A percentile compares a stretch with the other conserved stretches of the same genome.
These are phyloP conservation scores for Tribolium castaneum DNA, from an alignment of 1,140 invertebrate species.

Conservation along the genomic window DNA sequence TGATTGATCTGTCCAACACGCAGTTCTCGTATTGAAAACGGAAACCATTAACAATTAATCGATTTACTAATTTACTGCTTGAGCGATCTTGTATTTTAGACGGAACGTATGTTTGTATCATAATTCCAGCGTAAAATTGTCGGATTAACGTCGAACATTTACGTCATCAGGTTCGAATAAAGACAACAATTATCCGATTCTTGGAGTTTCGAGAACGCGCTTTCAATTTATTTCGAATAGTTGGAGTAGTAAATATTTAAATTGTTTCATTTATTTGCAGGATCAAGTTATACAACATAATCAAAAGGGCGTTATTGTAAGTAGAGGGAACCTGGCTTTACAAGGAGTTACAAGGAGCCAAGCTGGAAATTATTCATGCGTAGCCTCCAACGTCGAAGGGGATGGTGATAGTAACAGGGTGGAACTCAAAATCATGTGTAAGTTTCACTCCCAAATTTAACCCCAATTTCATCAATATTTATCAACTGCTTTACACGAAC, in stretches of 20 bases:
- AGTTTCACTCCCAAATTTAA: conserved; percentile 66
- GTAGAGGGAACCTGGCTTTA: conserved; percentile 81
- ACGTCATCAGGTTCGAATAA: conserved; percentile 6
- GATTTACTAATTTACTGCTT: conserved; percentile 41
- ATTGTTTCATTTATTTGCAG: conserved; percentile 65
- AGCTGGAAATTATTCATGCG: conserved; percentile 88
- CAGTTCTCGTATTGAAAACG: conserved; percentile 19
- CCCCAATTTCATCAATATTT: background rate
- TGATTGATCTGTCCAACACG: background rate
- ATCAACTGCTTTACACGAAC: background rate
- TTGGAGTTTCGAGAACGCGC: background rate
- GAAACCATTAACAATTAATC: conserved; percentile 36
- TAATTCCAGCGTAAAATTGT: conserved; percentile 17
- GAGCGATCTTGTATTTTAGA: conserved; percentile 9
- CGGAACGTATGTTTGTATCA: conserved; percentile 27
- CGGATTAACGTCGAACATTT: conserved; percentile 27
- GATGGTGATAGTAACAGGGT: conserved; percentile 85
- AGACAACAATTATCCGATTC: conserved; percentile 21
- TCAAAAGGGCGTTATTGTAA: conserved; percentile 82
- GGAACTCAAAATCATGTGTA: conserved; percentile 89
- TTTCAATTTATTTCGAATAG: conserved; percentile 11
- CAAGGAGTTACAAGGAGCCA: conserved; percentile 81
- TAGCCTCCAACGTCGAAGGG: conserved; percentile 89
- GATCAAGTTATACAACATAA: conserved; percentile 84
- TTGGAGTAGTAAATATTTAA: conserved; percentile 7